Percentiles rank a stretch among this genome's conserved stretches.
These are phyloP conservation scores for Sesamia inferens DNA, from an alignment of 2,888 invertebrate genomes.

Conservation along the genomic window DNA sequence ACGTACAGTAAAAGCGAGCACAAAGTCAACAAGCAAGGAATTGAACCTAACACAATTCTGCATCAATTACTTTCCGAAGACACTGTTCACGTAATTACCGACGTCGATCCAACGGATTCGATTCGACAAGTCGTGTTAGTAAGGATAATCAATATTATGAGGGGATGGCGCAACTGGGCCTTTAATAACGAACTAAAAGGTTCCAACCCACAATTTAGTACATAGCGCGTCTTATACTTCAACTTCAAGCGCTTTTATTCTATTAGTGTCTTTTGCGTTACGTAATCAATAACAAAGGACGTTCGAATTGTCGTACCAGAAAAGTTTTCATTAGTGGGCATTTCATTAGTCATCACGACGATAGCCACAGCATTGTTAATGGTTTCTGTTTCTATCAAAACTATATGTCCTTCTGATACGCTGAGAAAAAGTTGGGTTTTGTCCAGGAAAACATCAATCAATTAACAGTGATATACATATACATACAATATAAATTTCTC, in stretches of 20 bases:
- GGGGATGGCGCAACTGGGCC: conserved; percentile 51
- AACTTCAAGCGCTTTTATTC: conserved; percentile 63
- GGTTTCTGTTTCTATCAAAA: conserved; percentile 7
- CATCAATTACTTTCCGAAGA: conserved; percentile 23
- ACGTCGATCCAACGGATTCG: conserved; percentile 13
- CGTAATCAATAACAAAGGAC: conserved; percentile 60
- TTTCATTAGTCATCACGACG: too few relatives aligned
- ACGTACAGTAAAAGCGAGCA: not conserved
- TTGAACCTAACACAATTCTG: not conserved
- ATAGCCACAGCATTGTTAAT: conserved; percentile 2
- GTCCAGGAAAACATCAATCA: not conserved
- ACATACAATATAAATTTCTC: not conserved
- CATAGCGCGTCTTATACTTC: conserved; percentile 59
- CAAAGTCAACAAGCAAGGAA: not conserved
- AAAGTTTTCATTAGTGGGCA: conserved; percentile 23
- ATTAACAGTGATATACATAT: not conserved
- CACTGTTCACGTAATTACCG: conserved; percentile 32
- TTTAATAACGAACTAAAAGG: conserved; percentile 58
- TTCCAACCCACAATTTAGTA: conserved; percentile 60
- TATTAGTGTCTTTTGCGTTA: conserved; percentile 65
- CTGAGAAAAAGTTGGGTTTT: not conserved
- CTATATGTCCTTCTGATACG: not conserved
- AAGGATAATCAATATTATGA: conserved; percentile 63
- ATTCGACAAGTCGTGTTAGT: conserved; percentile 32
- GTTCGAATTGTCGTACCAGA: conserved; percentile 24